phyloP scores from a whole-genome alignment of 2,797 vertebrate species.

The Ispidina lecontei region DNA sequence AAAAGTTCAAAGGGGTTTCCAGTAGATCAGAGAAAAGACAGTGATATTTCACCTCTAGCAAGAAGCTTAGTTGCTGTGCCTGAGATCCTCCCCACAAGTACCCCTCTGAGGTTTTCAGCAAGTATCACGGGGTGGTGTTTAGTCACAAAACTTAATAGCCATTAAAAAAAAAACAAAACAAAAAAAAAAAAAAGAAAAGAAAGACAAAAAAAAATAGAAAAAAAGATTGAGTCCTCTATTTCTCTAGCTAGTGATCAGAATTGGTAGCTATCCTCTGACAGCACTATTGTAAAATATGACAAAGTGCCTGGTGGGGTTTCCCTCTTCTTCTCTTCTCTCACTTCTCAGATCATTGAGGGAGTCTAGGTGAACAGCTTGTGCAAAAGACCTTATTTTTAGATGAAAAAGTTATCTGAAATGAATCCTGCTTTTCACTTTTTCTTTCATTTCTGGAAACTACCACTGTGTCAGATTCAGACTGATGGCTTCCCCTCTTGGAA shows the following conservation, averaged over 20 bases:
- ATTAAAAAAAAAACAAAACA: not conserved
- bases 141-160: not conserved
- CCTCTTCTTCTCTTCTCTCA: not conserved
- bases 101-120: not conserved
- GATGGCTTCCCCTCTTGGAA: conserved; percentile 22
- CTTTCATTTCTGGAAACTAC: conserved; percentile 44
- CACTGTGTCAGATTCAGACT: not conserved
- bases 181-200: too few relatives aligned
- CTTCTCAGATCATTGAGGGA: not conserved
- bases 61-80: not conserved
- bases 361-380: conserved; percentile 1
- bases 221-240: not conserved
- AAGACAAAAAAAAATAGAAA: too few relatives aligned
- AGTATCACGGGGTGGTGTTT: not conserved
- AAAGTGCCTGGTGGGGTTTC: not conserved
- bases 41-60: not conserved
- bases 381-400: conserved; percentile 30
- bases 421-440: not conserved
- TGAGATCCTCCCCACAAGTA: accelerated
- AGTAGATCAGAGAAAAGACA: not conserved
- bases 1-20: not conserved
- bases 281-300: not conserved
- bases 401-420: not conserved
- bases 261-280: not conserved
- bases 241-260: not conserved